A percentile compares a stretch with the other conserved stretches of the same genome.
These are phyloP conservation scores for Taurulus bubalis DNA, from an alignment of 2,113 vertebrate species.

Conservation along the genomic window DNA sequence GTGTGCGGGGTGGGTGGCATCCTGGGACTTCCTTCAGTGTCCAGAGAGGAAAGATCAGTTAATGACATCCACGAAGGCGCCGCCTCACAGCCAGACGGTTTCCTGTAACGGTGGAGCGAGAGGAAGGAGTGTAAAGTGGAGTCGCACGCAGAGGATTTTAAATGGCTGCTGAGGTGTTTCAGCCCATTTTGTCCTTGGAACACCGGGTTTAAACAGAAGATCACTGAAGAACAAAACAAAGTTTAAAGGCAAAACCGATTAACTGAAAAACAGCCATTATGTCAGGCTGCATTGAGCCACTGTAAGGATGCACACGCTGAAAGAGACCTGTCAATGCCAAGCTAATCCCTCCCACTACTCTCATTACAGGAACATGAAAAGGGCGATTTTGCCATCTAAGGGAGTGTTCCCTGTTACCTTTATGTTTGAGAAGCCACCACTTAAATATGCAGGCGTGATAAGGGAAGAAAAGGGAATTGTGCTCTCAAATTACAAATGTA, in stretches of 20 bases:
- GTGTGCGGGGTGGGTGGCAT: slow-evolving; percentile 44
- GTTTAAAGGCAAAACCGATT: not conserved
- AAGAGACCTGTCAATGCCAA: not conserved
- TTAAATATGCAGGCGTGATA: not conserved
- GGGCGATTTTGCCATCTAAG: not conserved
- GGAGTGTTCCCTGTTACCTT: not conserved
- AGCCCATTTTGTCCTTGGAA: slow-evolving; percentile 5
- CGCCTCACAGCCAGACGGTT: slow-evolving; percentile 1
- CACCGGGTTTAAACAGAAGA: not conserved
- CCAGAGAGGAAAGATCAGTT: slow-evolving; percentile 66
- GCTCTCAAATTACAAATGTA: not conserved
- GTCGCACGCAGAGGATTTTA: slow-evolving; percentile 1
- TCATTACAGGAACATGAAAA: not conserved
- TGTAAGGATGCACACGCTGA: slow-evolving; percentile 25
- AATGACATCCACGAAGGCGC: slow-evolving; percentile 45
- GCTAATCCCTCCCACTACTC: slow-evolving; percentile 4
- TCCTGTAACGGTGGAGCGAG: not conserved
- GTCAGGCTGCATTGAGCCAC: slow-evolving; percentile 2
- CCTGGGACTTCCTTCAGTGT: slow-evolving; percentile 47
- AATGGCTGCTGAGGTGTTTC: slow-evolving; percentile 7
- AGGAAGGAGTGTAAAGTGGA: not conserved
- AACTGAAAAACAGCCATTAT: slow-evolving; percentile 16
- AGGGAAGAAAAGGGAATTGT: not conserved
- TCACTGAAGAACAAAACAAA: not conserved
- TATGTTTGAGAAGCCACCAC: not conserved